Conservation (phyloP, 2,888 invertebrate species). For the Caenorhabditis doughertyi region DNA sequence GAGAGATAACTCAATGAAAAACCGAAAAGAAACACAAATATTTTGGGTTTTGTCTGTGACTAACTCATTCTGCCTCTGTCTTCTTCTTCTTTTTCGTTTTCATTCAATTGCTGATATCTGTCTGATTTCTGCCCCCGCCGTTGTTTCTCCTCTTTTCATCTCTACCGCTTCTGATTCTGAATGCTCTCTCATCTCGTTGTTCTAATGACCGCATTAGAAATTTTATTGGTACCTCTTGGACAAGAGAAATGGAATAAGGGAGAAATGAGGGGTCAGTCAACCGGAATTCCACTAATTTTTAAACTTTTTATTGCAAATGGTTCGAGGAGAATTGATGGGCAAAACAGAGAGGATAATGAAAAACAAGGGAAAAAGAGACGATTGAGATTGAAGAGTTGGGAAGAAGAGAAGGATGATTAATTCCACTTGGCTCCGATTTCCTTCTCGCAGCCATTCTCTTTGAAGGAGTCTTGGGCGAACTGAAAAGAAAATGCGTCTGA, state of each 20-base stretch:
- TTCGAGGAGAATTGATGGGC: background rate
- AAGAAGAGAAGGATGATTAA: background rate
- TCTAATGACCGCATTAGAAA: slow-evolving; percentile 44
- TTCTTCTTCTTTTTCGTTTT: background rate
- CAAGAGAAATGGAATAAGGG: background rate
- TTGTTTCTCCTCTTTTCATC: background rate
- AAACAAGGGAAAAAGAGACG: background rate
- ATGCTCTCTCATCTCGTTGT: slow-evolving; percentile 14
- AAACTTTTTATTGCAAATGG: slow-evolving; percentile 24
- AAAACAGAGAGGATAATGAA: background rate
- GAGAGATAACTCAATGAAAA: slow-evolving; percentile 27
- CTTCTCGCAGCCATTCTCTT: slow-evolving; percentile 50
- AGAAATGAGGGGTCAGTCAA: slow-evolving; percentile 27
- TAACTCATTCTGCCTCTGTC: background rate
- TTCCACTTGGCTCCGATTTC: slow-evolving; percentile 50
- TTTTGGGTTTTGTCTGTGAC: slow-evolving; percentile 16
- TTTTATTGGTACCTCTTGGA: slow-evolving; percentile 27
- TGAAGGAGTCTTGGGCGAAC: slow-evolving; percentile 54
- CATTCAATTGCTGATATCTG: slow-evolving; percentile 5
- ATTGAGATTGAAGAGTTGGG: background rate
- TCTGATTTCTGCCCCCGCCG: slow-evolving; percentile 34
- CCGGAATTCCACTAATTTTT: slow-evolving; percentile 36
- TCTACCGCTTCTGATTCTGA: slow-evolving; percentile 16
- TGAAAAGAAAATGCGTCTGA: slow-evolving; percentile 6
- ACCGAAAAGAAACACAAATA: slow-evolving; percentile 37